These are phyloP conservation scores for Pseudochirops cupreus DNA, from an alignment of 2,797 vertebrate genomes.

Conservation along the genomic window DNA sequence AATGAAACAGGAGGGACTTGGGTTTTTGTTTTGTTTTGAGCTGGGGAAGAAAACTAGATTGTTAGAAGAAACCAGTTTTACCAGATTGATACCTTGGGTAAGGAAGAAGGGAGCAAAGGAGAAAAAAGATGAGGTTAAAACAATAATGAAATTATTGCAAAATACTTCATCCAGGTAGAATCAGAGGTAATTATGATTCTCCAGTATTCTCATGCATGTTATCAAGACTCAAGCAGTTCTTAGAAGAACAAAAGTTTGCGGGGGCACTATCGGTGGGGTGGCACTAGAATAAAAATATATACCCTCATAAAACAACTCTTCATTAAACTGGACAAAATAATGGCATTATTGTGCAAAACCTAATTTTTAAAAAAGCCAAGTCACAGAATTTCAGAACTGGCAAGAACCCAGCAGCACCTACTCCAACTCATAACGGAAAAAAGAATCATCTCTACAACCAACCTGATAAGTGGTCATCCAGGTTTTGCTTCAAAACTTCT, in stretches of 20 bases:
- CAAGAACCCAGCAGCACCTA: background rate
- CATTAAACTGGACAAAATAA: background rate
- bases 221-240: background rate
- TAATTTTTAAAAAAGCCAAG: background rate
- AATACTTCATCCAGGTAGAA: background rate
- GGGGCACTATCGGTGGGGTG: too few relatives aligned
- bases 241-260: background rate
- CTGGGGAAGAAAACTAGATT: conserved; percentile 13
- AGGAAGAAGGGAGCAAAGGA: background rate
- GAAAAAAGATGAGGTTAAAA: background rate
- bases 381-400: background rate
- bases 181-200: background rate
- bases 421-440: background rate
- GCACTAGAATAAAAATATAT: background rate
- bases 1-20: background rate
- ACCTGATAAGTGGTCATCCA: background rate
- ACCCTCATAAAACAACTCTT: background rate
- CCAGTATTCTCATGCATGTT: background rate
- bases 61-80: conserved; percentile 15
- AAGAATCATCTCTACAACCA: background rate
- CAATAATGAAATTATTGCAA: background rate
- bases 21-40: conserved; percentile 38
- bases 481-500: background rate
- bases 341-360: background rate
- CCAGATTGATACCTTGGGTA: background rate